Base-by-base conservation (phyloP, 2,888 invertebrate species). In the Cheilosia variabilis region DNA sequence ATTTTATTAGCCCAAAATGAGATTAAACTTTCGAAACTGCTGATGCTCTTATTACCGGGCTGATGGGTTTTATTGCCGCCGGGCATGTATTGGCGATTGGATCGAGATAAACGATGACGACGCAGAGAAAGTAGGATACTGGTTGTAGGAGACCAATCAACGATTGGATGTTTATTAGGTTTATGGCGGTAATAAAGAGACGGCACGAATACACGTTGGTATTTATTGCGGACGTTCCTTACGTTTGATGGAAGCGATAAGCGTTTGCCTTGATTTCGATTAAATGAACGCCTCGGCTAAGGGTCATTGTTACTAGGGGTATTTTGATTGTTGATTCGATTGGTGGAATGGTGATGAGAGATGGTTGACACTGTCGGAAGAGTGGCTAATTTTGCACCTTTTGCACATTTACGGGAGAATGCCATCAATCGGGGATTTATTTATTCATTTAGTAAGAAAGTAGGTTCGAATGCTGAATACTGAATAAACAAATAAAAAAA, bases 61-160 rank as follows among this genome's bases (percentile, higher is more conserved):
- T 79, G 69, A 80, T 79, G 65, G 79, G 53, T 84, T 80, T 84
- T 76, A 80, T 71, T 80, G 71, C 45, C 55, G 19, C 1, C 19
- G 69, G 68, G 53, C 53, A 55, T 52, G 5, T 45, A 68, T 66
- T 52, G 68, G 43, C 53, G 55, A 73, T 63, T 79, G 37, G 52
- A n/a, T 58, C 55, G 24, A 82, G 71, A 77, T 77, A 82, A 71
- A 69, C 52, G 65, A 19, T 52, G 57, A 52, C 50, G 22, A 17
- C 15, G 27, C 10, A 4, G 22, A 1, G 9, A 4, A 13, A 53
- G 43, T 4, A 34, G 3, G 31, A 13, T 13, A 27, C 17, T 15
- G 5, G n/a, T 19, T 13, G 41, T 58, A 10, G 22, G 10, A 17
- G 10, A 50, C 50, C 17, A 27, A 41, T 37, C 50, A 65, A 53